Evolutionary conservation across 2,797 vertebrate species (phyloP).

Genomic region (Acridotheres tristis): DNA sequence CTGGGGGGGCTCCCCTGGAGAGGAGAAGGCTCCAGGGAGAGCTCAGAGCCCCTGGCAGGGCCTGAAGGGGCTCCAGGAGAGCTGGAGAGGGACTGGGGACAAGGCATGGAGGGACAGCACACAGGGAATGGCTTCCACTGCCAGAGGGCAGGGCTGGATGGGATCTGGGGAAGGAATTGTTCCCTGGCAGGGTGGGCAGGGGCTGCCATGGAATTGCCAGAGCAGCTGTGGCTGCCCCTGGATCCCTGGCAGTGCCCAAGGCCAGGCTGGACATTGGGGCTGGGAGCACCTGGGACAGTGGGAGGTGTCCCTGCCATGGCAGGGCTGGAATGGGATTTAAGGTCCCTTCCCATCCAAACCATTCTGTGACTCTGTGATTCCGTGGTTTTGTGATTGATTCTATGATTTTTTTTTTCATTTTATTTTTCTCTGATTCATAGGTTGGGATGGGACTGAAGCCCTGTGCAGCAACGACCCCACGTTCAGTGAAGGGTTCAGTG

Average conservation of each 20-base stretch:
- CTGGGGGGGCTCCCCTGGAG: neutral
- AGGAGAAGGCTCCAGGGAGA: neutral
- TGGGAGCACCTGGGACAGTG: neutral
- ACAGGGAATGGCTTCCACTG: neutral
- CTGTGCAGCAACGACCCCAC: accelerated
- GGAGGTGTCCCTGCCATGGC: neutral
- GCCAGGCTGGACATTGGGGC: neutral
- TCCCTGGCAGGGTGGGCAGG: too few species aligned
- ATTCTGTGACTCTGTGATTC: neutral
- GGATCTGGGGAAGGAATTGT: too few species aligned
- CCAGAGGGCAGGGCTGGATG: too few species aligned
- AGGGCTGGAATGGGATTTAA: neutral
- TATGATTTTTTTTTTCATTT: neutral
- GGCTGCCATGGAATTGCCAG: too few species aligned
- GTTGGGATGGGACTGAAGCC: neutral
- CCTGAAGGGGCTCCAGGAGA: neutral
- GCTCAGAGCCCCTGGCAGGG: neutral
- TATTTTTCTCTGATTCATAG: neutral
- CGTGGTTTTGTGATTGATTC: neutral
- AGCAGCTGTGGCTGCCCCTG: neutral
- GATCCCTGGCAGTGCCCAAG: neutral
- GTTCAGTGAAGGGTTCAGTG: accelerated
- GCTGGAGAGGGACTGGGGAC: neutral
- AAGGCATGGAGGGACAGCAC: neutral
- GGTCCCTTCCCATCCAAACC: neutral